Conservation (phyloP, 2,797 vertebrate genomes). For the Kryptolebias ocellatus region DNA sequence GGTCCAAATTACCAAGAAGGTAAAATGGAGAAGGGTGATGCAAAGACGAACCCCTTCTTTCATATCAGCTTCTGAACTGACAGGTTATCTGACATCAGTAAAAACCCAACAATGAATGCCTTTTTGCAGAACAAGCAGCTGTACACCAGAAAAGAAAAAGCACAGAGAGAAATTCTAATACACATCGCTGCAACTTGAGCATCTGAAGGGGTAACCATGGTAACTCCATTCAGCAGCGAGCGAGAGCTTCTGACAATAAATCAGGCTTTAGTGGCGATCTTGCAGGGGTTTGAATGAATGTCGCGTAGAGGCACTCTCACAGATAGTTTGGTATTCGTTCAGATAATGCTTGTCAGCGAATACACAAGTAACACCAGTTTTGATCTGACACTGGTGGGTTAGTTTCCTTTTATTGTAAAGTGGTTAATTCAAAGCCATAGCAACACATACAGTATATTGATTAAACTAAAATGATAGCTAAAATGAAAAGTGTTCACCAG, state of each 20-base stretch:
- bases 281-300: not conserved
- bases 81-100: not conserved
- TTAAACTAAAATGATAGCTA: no score
- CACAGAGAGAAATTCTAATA: slow-evolving; percentile 26
- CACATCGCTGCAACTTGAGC: slow-evolving; percentile 26
- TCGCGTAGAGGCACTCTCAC: not conserved
- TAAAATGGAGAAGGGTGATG: no score
- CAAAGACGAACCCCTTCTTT: no score
- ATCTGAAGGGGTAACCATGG: slow-evolving; percentile 54
- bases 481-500: no score
- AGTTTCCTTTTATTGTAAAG: no score
- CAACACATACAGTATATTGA: no score
- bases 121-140: slow-evolving; percentile 2
- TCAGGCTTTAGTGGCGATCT: slow-evolving; percentile 11
- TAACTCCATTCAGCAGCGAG: slow-evolving; percentile 34
- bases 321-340: not conserved
- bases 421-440: no score
- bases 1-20: not conserved
- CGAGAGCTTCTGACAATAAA: slow-evolving; percentile 12
- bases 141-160: not conserved
- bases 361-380: no score
- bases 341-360: no score
- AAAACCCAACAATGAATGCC: not conserved
- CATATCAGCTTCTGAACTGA: not conserved
- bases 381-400: no score